Evolutionary conservation across 2,888 invertebrate genomes (phyloP).

Genomic region (Entomobrya multifasciata): DNA sequence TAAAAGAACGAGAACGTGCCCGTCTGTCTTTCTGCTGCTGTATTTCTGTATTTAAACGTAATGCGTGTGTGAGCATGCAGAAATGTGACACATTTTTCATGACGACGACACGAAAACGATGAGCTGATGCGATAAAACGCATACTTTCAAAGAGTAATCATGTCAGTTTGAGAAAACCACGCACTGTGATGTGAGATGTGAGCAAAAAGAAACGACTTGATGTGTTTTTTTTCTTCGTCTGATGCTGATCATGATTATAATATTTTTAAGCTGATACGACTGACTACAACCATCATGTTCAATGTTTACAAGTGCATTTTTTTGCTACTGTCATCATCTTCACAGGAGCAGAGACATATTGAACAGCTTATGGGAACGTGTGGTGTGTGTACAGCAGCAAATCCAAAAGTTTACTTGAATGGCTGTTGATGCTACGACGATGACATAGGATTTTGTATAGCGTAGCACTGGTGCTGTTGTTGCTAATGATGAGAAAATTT

Average conservation of each 20-base stretch:
- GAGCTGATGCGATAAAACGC: slow-evolving; percentile 41
- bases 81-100: slow-evolving; percentile 56
- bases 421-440: too few relatives aligned
- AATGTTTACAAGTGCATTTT: slow-evolving; percentile 19
- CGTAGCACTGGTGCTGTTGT: not conserved
- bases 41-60: not conserved
- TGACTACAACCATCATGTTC: not conserved
- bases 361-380: too few relatives aligned
- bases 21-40: slow-evolving; percentile 3
- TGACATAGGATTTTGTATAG: too few relatives aligned
- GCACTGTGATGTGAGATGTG: too few relatives aligned
- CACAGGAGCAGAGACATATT: too few relatives aligned
- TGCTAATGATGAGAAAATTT: slow-evolving; percentile 50
- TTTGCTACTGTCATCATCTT: slow-evolving; percentile 36
- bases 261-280: not conserved
- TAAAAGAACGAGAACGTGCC: slow-evolving; percentile 27
- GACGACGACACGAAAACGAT: slow-evolving; percentile 44
- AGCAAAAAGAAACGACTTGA: slow-evolving; percentile 19
- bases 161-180: slow-evolving; percentile 41
- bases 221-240: slow-evolving; percentile 8
- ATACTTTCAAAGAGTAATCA: slow-evolving; percentile 50
- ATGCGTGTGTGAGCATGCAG: slow-evolving; percentile 3
- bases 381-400: too few relatives aligned
- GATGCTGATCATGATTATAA: slow-evolving; percentile 29
- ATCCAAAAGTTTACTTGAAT: too few relatives aligned